phyloP scores from a whole-genome alignment of 2,888 invertebrate genomes.

The Chaitophorus viminalis region DNA sequence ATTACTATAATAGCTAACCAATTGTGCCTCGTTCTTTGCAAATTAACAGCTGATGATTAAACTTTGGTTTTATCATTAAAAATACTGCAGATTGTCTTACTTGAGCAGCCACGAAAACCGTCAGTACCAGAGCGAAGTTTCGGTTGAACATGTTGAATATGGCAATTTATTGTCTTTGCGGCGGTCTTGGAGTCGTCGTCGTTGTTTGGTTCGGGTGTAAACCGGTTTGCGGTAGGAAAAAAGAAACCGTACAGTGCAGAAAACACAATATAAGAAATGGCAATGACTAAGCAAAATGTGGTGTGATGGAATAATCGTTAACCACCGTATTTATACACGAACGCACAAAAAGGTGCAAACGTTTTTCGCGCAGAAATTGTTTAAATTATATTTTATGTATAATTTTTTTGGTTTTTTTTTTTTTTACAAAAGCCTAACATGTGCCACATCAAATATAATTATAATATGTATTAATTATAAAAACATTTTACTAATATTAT shows the following conservation, averaged over 20 bases:
- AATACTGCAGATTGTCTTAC: not conserved
- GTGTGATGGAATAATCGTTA: not conserved
- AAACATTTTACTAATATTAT: constrained; percentile 39
- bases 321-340: not conserved
- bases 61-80: too few species aligned
- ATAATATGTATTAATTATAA: constrained; percentile 27
- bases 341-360: not conserved
- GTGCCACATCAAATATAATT: not conserved
- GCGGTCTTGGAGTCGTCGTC: not conserved
- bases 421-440: not conserved
- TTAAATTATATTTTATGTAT: not conserved
- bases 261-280: not conserved
- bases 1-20: too few species aligned
- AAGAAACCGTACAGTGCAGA: not conserved
- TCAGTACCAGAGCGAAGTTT: not conserved
- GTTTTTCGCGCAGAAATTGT: not conserved
- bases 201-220: not conserved
- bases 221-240: not conserved
- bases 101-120: not conserved
- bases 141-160: not conserved
- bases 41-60: too few species aligned
- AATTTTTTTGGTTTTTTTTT: not conserved
- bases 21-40: too few species aligned
- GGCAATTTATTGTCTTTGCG: not conserved
- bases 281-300: not conserved